Conservation (phyloP, 2,113 vertebrate genomes). For the Telmatochromis brichardi region DNA sequence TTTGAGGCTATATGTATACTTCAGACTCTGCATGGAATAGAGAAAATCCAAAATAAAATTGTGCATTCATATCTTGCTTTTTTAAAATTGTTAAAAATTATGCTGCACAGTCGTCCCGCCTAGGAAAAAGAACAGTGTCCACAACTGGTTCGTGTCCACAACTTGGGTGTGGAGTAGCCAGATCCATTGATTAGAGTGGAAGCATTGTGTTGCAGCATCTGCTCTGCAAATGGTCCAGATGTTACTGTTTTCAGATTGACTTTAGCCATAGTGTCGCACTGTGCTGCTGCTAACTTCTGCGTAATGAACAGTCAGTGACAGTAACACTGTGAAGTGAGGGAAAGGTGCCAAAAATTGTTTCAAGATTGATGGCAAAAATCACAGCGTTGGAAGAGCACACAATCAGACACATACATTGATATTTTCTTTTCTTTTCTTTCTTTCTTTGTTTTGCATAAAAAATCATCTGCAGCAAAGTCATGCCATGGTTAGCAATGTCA, state of each 20-base stretch:
- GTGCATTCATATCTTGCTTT: background rate
- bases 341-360: constrained; percentile 62
- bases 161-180: background rate
- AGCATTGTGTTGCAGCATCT: background rate
- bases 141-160: background rate
- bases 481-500: background rate
- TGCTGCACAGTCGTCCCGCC: background rate
- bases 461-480: background rate
- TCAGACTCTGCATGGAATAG: background rate
- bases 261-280: background rate
- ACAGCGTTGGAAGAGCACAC: constrained; percentile 82
- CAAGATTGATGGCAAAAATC: constrained; percentile 95
- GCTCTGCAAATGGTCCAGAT: background rate
- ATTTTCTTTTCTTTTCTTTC: rapidly evolving
- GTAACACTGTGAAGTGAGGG: background rate
- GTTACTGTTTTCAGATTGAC: background rate
- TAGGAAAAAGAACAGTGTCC: background rate
- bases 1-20: background rate
- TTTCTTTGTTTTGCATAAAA: background rate
- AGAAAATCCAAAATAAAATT: background rate
- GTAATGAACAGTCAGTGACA: background rate
- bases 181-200: background rate
- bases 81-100: background rate
- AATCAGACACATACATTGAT: background rate
- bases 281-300: background rate